Percentiles rank a stretch among this genome's conserved stretches.
These are phyloP conservation scores for Graptemys geographica DNA, from an alignment of 2,797 vertebrate genomes.

Conservation along the genomic window DNA sequence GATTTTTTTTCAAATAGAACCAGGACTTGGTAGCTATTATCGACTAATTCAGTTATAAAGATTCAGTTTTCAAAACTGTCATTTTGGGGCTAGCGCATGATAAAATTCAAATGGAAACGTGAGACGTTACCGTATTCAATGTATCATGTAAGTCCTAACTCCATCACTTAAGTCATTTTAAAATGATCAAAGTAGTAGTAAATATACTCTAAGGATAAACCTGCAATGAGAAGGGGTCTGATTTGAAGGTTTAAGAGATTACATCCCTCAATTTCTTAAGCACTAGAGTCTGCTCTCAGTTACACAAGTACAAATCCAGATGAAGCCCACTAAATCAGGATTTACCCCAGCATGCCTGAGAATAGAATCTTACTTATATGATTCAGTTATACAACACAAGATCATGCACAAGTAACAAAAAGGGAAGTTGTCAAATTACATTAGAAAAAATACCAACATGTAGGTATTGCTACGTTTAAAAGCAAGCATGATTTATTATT, in stretches of 20 bases:
- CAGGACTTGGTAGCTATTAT: neutral
- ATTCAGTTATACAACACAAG: neutral
- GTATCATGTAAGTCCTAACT: neutral
- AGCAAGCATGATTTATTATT: neutral
- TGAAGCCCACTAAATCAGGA: neutral
- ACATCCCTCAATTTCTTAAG: neutral
- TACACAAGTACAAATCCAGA: neutral
- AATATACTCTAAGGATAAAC: neutral
- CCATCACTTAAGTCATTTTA: neutral
- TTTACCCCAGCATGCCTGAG: fast-evolving
- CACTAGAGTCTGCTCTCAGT: neutral
- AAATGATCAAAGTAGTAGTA: neutral
- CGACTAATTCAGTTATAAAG: neutral
- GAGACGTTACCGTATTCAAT: neutral
- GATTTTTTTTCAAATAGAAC: neutral
- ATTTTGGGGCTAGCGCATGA: neutral
- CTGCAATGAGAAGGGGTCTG: neutral
- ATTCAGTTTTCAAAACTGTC: neutral
- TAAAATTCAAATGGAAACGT: neutral
- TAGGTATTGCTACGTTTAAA: neutral
- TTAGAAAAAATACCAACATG: neutral
- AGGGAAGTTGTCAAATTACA: neutral
- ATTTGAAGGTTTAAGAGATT: neutral
- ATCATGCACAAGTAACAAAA: neutral
- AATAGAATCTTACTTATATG: neutral